Evolutionary conservation across 2,888 invertebrate genomes (phyloP).

Genomic region (Desoria tigrina): DNA sequence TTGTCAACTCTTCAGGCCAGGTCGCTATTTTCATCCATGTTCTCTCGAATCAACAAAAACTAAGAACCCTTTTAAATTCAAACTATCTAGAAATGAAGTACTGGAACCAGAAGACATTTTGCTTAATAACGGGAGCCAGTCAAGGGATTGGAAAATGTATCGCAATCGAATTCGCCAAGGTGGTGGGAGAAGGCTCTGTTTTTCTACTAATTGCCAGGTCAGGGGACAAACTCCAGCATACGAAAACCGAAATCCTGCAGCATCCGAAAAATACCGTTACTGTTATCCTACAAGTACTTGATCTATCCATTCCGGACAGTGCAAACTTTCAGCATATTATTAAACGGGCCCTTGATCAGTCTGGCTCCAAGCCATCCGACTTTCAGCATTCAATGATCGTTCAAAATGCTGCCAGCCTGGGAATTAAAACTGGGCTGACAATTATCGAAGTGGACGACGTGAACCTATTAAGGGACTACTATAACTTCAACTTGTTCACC

Average conservation of each 20-base stretch:
- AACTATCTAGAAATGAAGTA: slow-evolving; percentile 39
- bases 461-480: slow-evolving; percentile 68
- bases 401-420: slow-evolving; percentile 86
- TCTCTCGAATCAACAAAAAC: too few relatives aligned
- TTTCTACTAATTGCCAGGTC: slow-evolving; percentile 77
- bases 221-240: slow-evolving; percentile 66
- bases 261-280: slow-evolving; percentile 56
- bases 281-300: slow-evolving; percentile 61
- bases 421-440: slow-evolving; percentile 64
- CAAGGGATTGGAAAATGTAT: slow-evolving; percentile 83
- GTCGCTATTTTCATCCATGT: too few relatives aligned
- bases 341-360: slow-evolving; percentile 58
- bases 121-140: slow-evolving; percentile 80
- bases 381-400: slow-evolving; percentile 74
- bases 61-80: too few relatives aligned
- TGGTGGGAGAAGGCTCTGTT: slow-evolving; percentile 67
- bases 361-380: slow-evolving; percentile 57
- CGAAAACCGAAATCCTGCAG: slow-evolving; percentile 57
- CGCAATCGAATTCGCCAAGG: slow-evolving; percentile 69
- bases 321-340: slow-evolving; percentile 57
- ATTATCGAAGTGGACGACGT: slow-evolving; percentile 68
- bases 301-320: slow-evolving; percentile 58
- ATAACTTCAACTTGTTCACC: slow-evolving; percentile 74
- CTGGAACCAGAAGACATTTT: slow-evolving; percentile 57
- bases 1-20: too few relatives aligned